phyloP scores from a whole-genome alignment of 1,140 invertebrate genomes.

The Nilaparvata lugens region DNA sequence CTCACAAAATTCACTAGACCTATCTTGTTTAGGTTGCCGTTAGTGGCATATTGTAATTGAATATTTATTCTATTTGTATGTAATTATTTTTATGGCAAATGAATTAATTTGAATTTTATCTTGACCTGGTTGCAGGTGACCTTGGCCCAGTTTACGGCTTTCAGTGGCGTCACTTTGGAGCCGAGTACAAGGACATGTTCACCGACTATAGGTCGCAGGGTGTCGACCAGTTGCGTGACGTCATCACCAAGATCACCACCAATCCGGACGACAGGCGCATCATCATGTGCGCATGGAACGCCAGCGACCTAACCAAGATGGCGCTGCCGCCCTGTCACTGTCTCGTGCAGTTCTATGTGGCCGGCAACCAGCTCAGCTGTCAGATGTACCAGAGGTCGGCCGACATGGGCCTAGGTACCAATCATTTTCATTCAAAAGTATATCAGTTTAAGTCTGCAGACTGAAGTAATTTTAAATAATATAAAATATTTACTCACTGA shows the following conservation, averaged over 20 bases:
- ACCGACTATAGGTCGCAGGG: conserved; percentile 82
- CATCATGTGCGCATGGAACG: conserved; percentile 95
- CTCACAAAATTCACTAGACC: no score
- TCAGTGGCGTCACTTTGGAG: conserved; percentile 98
- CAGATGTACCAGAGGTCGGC: conserved; percentile 95
- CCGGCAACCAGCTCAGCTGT: conserved; percentile 72
- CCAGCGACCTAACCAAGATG: conserved; percentile 81
- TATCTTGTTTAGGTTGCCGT: no score
- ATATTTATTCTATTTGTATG: no score
- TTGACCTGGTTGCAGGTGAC: conserved; percentile 78
- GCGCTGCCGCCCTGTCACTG: conserved; percentile 96
- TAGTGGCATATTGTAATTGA: no score
- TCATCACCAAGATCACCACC: conserved; percentile 76
- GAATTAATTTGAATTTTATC: no score
- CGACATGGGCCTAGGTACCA: conserved; percentile 80
- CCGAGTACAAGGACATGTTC: conserved; percentile 77
- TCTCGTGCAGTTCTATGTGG: conserved; percentile 91
- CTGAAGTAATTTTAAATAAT: no score
- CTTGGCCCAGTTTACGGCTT: conserved; percentile 98
- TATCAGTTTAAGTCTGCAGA: no score
- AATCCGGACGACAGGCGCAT: conserved; percentile 83
- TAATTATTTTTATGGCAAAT: no score
- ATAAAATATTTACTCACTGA: no score
- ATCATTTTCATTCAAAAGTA: no score
- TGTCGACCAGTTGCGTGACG: conserved; percentile 80